Evolutionary conservation across 2,888 invertebrate species (phyloP).

Genomic region (Achlya flavicornis): DNA sequence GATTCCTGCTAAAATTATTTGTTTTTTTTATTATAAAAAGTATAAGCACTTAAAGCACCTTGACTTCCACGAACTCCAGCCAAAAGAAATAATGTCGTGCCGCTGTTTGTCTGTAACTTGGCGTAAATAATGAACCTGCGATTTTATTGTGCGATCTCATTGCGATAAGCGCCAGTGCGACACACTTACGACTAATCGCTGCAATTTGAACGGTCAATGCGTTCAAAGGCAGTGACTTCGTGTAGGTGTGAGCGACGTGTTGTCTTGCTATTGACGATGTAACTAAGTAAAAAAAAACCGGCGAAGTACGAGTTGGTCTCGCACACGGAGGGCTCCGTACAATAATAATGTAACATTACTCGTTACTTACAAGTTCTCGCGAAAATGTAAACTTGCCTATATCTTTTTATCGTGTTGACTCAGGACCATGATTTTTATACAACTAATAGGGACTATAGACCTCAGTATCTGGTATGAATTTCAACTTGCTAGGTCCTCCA

Average conservation of each 20-base stretch:
- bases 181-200: slow-evolving; percentile 30
- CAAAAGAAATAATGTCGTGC: slow-evolving; percentile 14
- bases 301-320: too few relatives aligned
- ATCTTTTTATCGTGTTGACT: too few relatives aligned
- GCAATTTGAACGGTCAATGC: slow-evolving; percentile 17
- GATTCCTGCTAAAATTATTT: too few relatives aligned
- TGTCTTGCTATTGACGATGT: not conserved
- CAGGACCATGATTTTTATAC: too few relatives aligned
- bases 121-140: slow-evolving; percentile 47
- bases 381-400: too few relatives aligned
- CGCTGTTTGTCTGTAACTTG: slow-evolving; percentile 26
- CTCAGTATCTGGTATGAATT: too few relatives aligned
- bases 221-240: slow-evolving; percentile 9
- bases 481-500: too few relatives aligned
- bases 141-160: slow-evolving; percentile 33
- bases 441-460: too few relatives aligned
- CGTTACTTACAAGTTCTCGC: too few relatives aligned
- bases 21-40: not conserved
- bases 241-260: not conserved
- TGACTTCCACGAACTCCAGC: not conserved
- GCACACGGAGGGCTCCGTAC: too few relatives aligned
- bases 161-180: slow-evolving; percentile 21
- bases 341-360: too few relatives aligned
- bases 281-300: not conserved
- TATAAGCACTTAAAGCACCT: not conserved